These are phyloP conservation scores for Drosophila pseudoananassae DNA, from an alignment of 1,140 invertebrate species.

Conservation along the genomic window DNA sequence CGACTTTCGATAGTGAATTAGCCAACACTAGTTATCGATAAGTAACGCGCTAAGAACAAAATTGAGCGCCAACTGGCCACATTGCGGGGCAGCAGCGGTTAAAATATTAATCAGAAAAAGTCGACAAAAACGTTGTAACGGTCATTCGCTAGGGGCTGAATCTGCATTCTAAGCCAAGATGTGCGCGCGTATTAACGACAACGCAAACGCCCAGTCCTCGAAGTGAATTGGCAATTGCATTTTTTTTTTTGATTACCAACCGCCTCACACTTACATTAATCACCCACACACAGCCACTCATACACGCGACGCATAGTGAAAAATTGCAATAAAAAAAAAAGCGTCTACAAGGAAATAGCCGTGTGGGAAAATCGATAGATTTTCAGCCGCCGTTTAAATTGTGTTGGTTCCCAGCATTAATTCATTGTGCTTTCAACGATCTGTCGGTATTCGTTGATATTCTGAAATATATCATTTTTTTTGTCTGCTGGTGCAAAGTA, in stretches of 20 bases:
- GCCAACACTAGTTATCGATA: background rate
- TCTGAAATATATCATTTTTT: conserved; percentile 9
- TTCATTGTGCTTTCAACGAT: conserved; percentile 4
- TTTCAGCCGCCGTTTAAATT: conserved; percentile 13
- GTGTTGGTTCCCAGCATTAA: conserved; percentile 7
- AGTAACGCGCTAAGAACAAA: background rate
- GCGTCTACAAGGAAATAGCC: conserved; percentile 19
- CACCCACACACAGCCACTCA: conserved; percentile 4
- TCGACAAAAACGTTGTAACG: conserved; percentile 1
- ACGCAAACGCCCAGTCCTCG: conserved; percentile 11
- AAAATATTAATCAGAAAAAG: conserved; percentile 4
- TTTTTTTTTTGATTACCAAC: conserved; percentile 9
- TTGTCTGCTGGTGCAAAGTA: conserved; percentile 31
- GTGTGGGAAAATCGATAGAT: conserved; percentile 42
- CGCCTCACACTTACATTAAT: conserved; percentile 4
- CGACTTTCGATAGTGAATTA: background rate
- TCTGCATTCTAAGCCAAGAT: conserved; percentile 9
- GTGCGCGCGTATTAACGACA: conserved; percentile 27
- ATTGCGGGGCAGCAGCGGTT: background rate
- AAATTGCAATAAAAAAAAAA: conserved; percentile 17
- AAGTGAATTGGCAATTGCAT: conserved; percentile 27
- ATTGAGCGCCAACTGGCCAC: no score
- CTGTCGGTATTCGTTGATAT: background rate
- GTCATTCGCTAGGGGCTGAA: conserved; percentile 13
- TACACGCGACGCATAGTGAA: conserved; percentile 24